Conservation (phyloP, 2,113 vertebrate genomes). For the Xyliphius kryptos region DNA sequence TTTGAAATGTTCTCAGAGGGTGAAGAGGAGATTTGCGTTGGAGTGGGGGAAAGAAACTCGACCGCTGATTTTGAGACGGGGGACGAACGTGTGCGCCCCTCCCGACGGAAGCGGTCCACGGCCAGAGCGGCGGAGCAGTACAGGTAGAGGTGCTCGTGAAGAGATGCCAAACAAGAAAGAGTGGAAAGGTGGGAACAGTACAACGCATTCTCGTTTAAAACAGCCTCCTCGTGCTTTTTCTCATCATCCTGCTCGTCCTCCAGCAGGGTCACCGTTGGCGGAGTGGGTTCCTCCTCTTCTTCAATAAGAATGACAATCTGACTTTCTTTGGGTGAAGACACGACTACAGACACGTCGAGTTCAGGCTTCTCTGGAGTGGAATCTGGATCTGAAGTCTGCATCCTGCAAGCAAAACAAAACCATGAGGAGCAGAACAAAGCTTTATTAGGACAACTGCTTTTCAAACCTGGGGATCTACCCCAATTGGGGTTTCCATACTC, state of each 20-base stretch:
- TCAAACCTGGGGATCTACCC: too few relatives aligned
- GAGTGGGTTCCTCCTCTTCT: slow-evolving; percentile 74
- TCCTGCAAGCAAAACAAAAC: slow-evolving; percentile 42
- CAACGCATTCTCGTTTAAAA: slow-evolving; percentile 70
- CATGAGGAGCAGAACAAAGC: too few relatives aligned
- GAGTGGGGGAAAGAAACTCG: too few relatives aligned
- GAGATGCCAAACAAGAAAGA: slow-evolving; percentile 80
- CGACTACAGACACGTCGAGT: slow-evolving; percentile 2
- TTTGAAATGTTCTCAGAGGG: slow-evolving; percentile 41
- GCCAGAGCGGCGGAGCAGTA: slow-evolving; percentile 74
- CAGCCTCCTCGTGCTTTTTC: slow-evolving; percentile 44
- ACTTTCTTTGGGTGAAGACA: slow-evolving; percentile 59
- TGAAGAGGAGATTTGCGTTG: slow-evolving; percentile 36
- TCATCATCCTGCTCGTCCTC: slow-evolving; percentile 69
- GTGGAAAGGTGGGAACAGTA: slow-evolving; percentile 76
- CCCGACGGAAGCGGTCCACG: slow-evolving; percentile 55
- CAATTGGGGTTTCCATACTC: too few relatives aligned
- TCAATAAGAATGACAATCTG: slow-evolving; percentile 89
- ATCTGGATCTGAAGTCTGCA: slow-evolving; percentile 45
- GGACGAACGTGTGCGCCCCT: slow-evolving; percentile 30
- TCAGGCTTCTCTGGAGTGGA: slow-evolving; percentile 35
- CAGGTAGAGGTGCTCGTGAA: slow-evolving; percentile 77
- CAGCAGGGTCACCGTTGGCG: slow-evolving; percentile 75
- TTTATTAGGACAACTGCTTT: too few relatives aligned
- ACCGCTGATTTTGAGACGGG: not conserved